Evolutionary conservation across 1,140 invertebrate species (phyloP).

Genomic region (Oryzaephilus surinamensis): DNA sequence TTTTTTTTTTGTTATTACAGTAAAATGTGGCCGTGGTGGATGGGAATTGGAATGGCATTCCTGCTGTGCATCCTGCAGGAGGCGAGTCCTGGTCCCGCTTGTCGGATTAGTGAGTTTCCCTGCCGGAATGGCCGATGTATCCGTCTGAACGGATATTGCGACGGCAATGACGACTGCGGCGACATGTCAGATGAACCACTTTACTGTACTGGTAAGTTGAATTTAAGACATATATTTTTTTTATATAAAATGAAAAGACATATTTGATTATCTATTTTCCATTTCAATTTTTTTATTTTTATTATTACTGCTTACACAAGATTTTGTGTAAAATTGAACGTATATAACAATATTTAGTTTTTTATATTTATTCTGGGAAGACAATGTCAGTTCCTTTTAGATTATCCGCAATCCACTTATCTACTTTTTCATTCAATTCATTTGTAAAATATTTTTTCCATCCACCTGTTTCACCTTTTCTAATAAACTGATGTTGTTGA

Average conservation of each 20-base stretch:
- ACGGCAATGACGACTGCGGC: slow-evolving; percentile 70
- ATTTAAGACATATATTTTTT: too few species aligned
- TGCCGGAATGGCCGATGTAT: slow-evolving; percentile 71
- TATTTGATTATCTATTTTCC: too few species aligned
- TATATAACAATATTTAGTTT: too few species aligned
- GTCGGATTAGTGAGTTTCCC: slow-evolving; percentile 71
- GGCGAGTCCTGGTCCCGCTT: slow-evolving; percentile 35
- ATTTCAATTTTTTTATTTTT: too few species aligned
- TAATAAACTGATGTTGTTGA: slow-evolving; percentile 46
- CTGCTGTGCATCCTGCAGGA: slow-evolving; percentile 16
- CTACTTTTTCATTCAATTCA: slow-evolving; percentile 45
- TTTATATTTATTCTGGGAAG: too few species aligned
- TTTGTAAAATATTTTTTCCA: slow-evolving; percentile 53
- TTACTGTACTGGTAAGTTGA: slow-evolving; percentile 60
- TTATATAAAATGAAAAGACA: too few species aligned
- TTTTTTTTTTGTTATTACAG: too few species aligned
- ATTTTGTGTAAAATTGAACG: too few species aligned
- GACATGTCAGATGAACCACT: slow-evolving; percentile 74
- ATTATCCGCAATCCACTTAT: slow-evolving; percentile 53
- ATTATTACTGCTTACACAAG: too few species aligned
- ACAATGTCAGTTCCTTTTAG: slow-evolving; percentile 44
- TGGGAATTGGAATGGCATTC: not conserved
- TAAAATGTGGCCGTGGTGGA: slow-evolving; percentile 24
- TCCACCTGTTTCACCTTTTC: slow-evolving; percentile 49
- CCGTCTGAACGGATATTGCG: slow-evolving; percentile 74